Base-by-base conservation (phyloP, 2,888 invertebrate genomes). In the Ypsolopha sequella region DNA sequence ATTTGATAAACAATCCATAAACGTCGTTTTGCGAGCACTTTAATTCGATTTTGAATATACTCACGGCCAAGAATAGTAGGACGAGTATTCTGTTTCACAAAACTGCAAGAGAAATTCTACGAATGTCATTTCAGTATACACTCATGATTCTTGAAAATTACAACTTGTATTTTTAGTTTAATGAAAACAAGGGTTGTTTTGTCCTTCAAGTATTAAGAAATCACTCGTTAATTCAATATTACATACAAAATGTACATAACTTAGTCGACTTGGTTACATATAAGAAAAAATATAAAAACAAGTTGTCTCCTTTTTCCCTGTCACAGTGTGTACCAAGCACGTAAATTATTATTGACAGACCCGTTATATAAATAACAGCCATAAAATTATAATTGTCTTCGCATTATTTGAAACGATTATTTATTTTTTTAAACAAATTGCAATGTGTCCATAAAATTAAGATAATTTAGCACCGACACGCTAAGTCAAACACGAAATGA, bases 1-100 rank as follows among this genome's bases (percentile, higher is more conserved):
- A 76, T 68, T 73, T 70, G 73, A 78, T 76, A 73, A 76, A 78
- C 73, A 70, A 71, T 76, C 73, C 66, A 75, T 76, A 74, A 76
- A 69, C 63, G 66, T 64, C 61, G 59, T 60, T 13, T 14, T 43
- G 43, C 13, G 24, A 14, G 13, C 43, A 43, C 24, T 43, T 43
- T 8, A 24, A 14, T n/a, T 43, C 43, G 24, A 24, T 24, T 24
- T 24, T 24, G 24, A 3, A 24, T 24, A 24, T 24, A 47, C 11
- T 47, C 11, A 13, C 36, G 11, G 35, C 6, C 36, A 47, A 34
- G 47, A 11, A 36, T 36, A 45, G 24, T 45, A 10, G 44, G 14
- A 45, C 1, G 8, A n/a, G n/a, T n/a, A n/a, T 4, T 24, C 2
- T 24, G 24, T 24, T 24, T 4, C 24, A 24, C 4, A 24, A 24